Evolutionary conservation across 37 sponge, comb jelly and placozoan species (phyloP).

Genomic region (Halisarca cf. caerulea): DNA sequence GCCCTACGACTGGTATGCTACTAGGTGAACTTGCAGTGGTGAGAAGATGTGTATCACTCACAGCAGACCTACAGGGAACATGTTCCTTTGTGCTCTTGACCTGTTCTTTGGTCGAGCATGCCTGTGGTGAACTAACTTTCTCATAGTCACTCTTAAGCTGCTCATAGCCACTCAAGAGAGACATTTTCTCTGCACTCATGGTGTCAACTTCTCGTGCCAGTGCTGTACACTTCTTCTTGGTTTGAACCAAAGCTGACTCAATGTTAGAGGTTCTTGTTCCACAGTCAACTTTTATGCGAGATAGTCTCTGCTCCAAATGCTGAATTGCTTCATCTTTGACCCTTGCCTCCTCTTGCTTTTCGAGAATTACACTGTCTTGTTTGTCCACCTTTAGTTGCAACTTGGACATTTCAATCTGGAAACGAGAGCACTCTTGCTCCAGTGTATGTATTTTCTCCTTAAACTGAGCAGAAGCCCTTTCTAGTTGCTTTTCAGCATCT

Average conservation of each 20-base stretch:
- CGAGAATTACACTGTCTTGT: conserved; percentile 1
- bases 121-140: background rate
- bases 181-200: background rate
- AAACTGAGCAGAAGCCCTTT: background rate
- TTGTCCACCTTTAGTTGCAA: background rate
- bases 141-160: background rate
- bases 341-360: background rate
- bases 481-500: background rate
- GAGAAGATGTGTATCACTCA: background rate
- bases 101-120: background rate
- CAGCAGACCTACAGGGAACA: background rate
- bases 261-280: conserved; percentile 15
- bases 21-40: background rate
- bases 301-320: conserved; percentile 2
- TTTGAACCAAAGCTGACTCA: background rate
- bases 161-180: background rate
- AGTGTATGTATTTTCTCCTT: background rate
- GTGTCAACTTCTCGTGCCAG: background rate
- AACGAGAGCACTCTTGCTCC: background rate
- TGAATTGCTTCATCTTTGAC: conserved; percentile 18
- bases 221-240: conserved; percentile 2
- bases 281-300: conserved; percentile 8
- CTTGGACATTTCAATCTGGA: conserved; percentile 1
- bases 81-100: background rate
- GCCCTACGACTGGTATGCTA: background rate